Conservation (phyloP, 2,797 vertebrate genomes). For the Cossypha caffra region DNA sequence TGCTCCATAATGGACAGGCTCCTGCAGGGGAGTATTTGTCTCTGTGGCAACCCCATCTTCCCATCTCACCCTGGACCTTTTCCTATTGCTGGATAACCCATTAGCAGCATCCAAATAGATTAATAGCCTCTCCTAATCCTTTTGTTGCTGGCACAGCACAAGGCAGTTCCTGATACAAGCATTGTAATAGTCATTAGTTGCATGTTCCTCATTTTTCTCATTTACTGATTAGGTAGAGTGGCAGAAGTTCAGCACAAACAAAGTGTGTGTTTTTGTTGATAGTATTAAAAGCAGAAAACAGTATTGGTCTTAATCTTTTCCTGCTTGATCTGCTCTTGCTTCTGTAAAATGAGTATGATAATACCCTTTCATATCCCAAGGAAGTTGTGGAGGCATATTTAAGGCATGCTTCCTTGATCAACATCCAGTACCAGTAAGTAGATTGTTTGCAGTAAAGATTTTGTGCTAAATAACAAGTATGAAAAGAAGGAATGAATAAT, state of each 20-base stretch:
- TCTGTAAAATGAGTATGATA: not conserved
- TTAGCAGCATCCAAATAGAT: not conserved
- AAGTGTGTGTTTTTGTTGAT: not conserved
- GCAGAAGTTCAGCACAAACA: not conserved
- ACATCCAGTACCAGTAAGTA: not conserved
- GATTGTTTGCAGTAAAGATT: not conserved
- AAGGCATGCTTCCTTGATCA: not conserved
- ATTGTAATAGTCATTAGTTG: fast-evolving
- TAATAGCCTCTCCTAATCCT: not conserved
- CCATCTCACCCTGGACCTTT: not conserved
- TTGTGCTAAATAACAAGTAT: not conserved
- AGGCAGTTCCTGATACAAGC: not conserved
- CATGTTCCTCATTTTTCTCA: not conserved
- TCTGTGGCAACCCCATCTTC: not conserved
- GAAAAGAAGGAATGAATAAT: not conserved
- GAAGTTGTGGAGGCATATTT: not conserved
- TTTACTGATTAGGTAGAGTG: not conserved
- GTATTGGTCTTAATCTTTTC: not conserved
- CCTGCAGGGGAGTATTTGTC: not conserved
- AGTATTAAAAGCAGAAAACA: not conserved
- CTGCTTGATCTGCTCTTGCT: not conserved
- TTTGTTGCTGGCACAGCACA: not conserved
- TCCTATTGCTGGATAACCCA: not conserved
- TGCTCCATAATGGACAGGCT: not conserved
- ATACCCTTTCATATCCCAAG: not conserved